A percentile compares a stretch with the other conserved stretches of the same genome.
Conservation (phyloP, 2,888 invertebrate species). For the Harpagoxenus sublaevis region DNA sequence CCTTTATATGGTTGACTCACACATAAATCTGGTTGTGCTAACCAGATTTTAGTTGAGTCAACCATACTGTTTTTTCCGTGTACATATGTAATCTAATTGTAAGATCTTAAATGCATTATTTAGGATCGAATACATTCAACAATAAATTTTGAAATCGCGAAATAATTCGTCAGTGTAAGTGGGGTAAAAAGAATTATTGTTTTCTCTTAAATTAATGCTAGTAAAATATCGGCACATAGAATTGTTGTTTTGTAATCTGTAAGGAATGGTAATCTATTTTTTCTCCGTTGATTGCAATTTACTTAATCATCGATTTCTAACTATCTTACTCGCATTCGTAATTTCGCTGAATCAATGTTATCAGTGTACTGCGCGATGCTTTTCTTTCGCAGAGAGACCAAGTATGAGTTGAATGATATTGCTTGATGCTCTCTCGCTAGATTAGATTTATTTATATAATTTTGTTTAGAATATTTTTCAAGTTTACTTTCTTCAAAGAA, state of each 20-base stretch:
- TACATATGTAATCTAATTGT: background rate
- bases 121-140: conserved; percentile 5
- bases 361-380: background rate
- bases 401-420: conserved; percentile 3
- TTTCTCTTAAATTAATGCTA: background rate
- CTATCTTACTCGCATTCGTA: background rate
- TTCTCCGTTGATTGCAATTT: background rate
- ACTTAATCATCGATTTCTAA: background rate
- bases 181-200: background rate
- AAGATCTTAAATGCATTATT: conserved; percentile 10
- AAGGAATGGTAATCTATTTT: background rate
- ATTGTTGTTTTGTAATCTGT: background rate
- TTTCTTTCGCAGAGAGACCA: background rate
- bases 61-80: too few species aligned
- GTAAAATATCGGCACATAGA: background rate
- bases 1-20: too few species aligned
- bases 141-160: background rate
- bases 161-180: background rate
- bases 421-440: background rate
- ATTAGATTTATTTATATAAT: conserved; percentile 23
- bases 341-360: conserved; percentile 8
- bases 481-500: background rate
- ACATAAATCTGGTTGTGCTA: too few species aligned
- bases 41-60: too few species aligned
- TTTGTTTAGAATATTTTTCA: conserved; percentile 11